Evolutionary conservation across 1,140 invertebrate species (phyloP).

Genomic region (Caenorhabditis elegans): DNA sequence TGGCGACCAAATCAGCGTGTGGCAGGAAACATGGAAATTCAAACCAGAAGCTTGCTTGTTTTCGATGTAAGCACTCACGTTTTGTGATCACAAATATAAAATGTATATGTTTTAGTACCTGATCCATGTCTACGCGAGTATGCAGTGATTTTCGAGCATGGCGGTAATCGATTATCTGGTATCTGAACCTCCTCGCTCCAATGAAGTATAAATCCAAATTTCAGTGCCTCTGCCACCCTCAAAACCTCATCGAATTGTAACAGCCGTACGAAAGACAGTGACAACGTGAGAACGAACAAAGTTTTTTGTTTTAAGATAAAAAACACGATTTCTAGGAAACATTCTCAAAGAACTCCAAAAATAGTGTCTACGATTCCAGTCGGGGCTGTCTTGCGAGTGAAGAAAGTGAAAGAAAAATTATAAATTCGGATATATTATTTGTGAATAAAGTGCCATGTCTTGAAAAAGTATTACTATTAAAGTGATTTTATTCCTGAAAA

Average conservation of each 20-base stretch:
- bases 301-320: no score
- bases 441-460: no score
- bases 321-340: not conserved
- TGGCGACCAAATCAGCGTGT: not conserved
- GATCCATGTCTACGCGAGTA: constrained; percentile 8
- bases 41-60: not conserved
- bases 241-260: not conserved
- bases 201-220: not conserved
- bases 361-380: not conserved
- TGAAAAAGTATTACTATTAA: no score
- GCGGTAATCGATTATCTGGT: not conserved
- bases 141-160: not conserved
- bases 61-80: constrained; percentile 27
- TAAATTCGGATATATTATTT: no score
- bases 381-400: not conserved
- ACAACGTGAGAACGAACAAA: no score
- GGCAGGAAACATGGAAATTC: not conserved
- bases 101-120: constrained; percentile 38
- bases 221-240: not conserved
- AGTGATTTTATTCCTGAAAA: no score
- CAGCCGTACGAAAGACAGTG: not conserved
- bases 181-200: not conserved
- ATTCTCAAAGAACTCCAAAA: not conserved
- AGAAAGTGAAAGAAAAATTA: not conserved
- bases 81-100: no score